phyloP scores from a whole-genome alignment of 2,888 invertebrate genomes.

The Rhamphomyia laevipes region DNA sequence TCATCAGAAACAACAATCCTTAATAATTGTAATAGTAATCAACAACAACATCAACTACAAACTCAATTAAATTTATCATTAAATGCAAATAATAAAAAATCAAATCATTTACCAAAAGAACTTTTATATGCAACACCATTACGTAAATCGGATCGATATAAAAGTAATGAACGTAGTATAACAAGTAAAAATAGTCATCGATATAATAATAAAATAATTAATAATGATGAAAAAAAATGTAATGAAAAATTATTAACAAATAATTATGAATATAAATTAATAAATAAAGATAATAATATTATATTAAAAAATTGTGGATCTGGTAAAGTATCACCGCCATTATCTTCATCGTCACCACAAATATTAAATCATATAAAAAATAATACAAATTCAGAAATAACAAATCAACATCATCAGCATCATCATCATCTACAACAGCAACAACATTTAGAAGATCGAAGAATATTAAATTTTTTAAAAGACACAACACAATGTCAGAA shows the following conservation, averaged over 20 bases:
- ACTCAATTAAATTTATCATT: constrained; percentile 10
- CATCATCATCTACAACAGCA: not conserved
- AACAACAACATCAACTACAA: constrained; percentile 19
- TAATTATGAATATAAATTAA: constrained; percentile 24
- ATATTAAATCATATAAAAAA: not conserved
- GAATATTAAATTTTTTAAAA: constrained; percentile 37
- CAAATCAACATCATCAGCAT: not conserved
- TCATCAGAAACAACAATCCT: constrained; percentile 14
- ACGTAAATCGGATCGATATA: constrained; percentile 36
- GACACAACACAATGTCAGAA: constrained; percentile 38
- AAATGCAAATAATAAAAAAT: constrained; percentile 15
- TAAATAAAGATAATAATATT: constrained; percentile 31
- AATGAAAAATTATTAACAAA: constrained; percentile 14
- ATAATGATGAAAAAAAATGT: not conserved
- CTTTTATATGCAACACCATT: constrained; percentile 36
- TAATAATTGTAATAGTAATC: constrained; percentile 27
- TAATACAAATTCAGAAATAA: constrained; percentile 10
- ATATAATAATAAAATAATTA: not conserved
- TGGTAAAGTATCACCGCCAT: not conserved
- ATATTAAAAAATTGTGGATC: constrained; percentile 28
- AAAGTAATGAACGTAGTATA: constrained; percentile 30
- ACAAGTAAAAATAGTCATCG: not conserved
- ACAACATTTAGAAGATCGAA: constrained; percentile 29
- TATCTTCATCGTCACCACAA: not conserved
- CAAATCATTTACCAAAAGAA: constrained; percentile 30